A percentile compares a stretch with the other conserved stretches of the same genome.
These are phyloP conservation scores for Halcyon chelicuti DNA, from an alignment of 2,797 vertebrate genomes.

Conservation along the genomic window DNA sequence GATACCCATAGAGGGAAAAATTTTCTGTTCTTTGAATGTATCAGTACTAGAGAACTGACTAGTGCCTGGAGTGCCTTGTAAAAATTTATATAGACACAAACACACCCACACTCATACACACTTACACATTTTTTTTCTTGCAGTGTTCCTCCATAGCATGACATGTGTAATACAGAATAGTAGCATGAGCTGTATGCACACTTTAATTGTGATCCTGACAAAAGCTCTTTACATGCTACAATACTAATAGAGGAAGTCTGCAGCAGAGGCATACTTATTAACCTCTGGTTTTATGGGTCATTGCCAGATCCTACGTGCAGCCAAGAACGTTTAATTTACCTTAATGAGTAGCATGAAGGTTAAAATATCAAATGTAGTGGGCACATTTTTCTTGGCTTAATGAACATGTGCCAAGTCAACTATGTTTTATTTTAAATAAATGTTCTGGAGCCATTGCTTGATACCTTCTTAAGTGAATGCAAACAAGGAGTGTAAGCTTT, in stretches of 20 bases:
- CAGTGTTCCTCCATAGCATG: not conserved
- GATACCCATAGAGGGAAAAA: rapidly evolving
- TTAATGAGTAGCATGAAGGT: conserved; percentile 28
- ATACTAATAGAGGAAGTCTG: not conserved
- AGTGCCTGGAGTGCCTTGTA: not conserved
- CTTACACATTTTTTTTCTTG: not conserved
- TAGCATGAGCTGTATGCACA: not conserved
- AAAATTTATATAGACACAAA: not conserved
- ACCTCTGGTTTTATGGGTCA: conserved; percentile 36
- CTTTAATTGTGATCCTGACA: not conserved
- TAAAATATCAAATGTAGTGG: not conserved
- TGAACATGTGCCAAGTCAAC: not conserved
- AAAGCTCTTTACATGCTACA: not conserved
- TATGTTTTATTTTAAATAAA: not conserved
- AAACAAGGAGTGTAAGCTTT: not conserved
- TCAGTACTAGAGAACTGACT: not conserved
- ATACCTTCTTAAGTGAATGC: not conserved
- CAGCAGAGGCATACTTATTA: conserved; percentile 10
- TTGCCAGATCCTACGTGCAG: not conserved
- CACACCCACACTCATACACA: not conserved
- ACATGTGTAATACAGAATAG: not conserved
- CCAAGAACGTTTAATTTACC: not conserved
- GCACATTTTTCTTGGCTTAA: not conserved
- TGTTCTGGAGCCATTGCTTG: not conserved
- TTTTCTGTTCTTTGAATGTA: not conserved